These are phyloP conservation scores for Limonius californicus DNA, from an alignment of 1,140 invertebrate genomes.

Conservation along the genomic window DNA sequence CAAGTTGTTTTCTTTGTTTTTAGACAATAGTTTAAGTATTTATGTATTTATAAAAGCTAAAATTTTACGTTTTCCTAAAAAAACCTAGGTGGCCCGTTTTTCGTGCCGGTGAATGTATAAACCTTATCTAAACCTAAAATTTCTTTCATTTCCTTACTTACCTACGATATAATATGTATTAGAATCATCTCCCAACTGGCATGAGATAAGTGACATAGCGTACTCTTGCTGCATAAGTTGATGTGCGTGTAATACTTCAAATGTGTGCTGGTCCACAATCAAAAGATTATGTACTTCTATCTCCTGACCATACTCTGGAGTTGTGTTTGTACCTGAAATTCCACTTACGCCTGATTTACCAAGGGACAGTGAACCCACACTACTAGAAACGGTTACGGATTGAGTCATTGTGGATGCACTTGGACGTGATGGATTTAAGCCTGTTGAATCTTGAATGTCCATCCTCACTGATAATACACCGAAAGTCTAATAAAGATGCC, in stretches of 20 bases:
- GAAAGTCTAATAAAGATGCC: constrained; percentile 90
- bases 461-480: constrained; percentile 88
- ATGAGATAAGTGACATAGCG: constrained; percentile 84
- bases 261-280: constrained; percentile 95
- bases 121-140: too few relatives aligned
- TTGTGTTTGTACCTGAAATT: constrained; percentile 25
- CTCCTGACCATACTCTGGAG: constrained; percentile 70
- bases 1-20: too few relatives aligned
- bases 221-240: constrained; percentile 87
- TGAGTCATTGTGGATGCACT: constrained; percentile 76
- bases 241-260: constrained; percentile 92
- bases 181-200: constrained; percentile 86
- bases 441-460: constrained; percentile 74
- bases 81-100: too few relatives aligned
- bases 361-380: constrained; percentile 45
- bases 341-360: constrained; percentile 46
- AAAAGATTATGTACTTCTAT: constrained; percentile 90
- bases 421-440: constrained; percentile 62
- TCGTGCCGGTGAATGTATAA: too few relatives aligned
- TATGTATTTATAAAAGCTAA: too few relatives aligned
- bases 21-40: too few relatives aligned
- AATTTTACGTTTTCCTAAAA: too few relatives aligned
- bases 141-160: too few relatives aligned
- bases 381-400: constrained; percentile 51
- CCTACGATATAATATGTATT: constrained; percentile 93